Evolutionary conservation across 2,797 vertebrate species (phyloP), one percentile per base, ranked within the genome.

Genomic region (Halcyon leucocephala): DNA sequence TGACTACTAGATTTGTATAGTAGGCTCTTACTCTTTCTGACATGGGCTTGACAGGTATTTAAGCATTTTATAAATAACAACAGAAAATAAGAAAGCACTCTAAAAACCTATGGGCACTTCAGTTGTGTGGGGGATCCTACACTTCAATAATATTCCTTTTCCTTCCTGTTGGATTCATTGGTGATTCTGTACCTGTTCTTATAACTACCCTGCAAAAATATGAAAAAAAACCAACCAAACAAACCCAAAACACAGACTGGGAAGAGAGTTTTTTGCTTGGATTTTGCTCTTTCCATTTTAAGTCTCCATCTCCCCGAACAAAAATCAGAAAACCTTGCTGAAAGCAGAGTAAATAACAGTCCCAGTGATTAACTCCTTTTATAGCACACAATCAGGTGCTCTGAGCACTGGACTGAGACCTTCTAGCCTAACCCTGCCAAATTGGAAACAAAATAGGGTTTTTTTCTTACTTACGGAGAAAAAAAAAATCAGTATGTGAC

Each of bases 341-440:
- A 86, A 57, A 94, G 79, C 4, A 12, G 66, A 81, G 65, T 78
- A 86, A 93, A 80, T 67, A 93, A 81, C 31, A 82, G 51, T 14
- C 17, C 28, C 44, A 41, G 55, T 49, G 49, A 89, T 72, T 86
- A 95, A 76, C 51, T 85, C 52, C 25, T 80, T 77, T 70, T 18
- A 90, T 69, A 91, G 78, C 48, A 39, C n/a, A 55, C 18, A 42
- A 55, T 57, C 88, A 95, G 64, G 61, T 92, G 80, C 66, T 77
- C 52, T 15, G 60, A 91, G 76, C 73, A 60, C 48, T 79, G n/a
- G 41, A 46, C 58, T 41, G 26, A 89, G 25, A 46, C 41, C 24
- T 65, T 94, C 41, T 78, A 89, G 66, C 41, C 65, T 65, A 79
- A 82, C 10, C 8, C 73, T 88, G 93, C 70, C 96, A 94, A 94